A percentile compares a stretch with the other conserved stretches of the same genome.
phyloP scores from a whole-genome alignment of 2,888 invertebrate species.

The Caenorhabditis auriculariae region DNA sequence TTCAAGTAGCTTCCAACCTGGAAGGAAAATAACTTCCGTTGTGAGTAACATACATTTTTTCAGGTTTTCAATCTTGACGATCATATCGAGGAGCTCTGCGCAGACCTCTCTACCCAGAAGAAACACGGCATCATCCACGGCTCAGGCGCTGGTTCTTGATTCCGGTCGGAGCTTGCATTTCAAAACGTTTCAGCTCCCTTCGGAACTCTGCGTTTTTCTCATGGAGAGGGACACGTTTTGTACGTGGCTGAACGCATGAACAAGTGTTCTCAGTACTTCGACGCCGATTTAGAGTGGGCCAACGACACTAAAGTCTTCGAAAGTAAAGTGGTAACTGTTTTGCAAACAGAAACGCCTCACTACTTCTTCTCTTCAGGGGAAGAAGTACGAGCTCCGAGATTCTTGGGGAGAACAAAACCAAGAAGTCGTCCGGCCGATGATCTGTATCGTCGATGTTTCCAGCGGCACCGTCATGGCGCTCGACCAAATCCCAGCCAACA shows the following conservation, averaged over 20 bases:
- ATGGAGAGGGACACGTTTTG: constrained; percentile 55
- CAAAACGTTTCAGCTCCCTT: constrained; percentile 36
- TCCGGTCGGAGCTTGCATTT: constrained; percentile 7
- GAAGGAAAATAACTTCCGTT: not conserved
- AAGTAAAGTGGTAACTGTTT: constrained; percentile 38
- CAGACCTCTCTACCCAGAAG: constrained; percentile 46
- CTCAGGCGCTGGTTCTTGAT: constrained; percentile 11
- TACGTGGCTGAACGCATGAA: constrained; percentile 54
- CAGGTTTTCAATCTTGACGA: constrained; percentile 36
- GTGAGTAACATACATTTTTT: not conserved
- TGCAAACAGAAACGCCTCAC: not conserved
- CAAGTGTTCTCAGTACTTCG: constrained; percentile 54
- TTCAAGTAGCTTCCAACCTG: not conserved
- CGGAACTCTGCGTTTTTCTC: constrained; percentile 51
- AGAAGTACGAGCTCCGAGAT: constrained; percentile 51
- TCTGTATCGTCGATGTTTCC: constrained; percentile 53
- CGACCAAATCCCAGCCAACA: constrained; percentile 42
- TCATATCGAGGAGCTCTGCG: constrained; percentile 38
- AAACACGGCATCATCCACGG: constrained; percentile 53
- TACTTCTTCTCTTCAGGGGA: constrained; percentile 41
- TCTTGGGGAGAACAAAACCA: constrained; percentile 58
- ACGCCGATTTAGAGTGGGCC: constrained; percentile 57
- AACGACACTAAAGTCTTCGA: constrained; percentile 53
- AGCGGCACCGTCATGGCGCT: constrained; percentile 43
- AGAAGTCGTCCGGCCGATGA: constrained; percentile 52